Evolutionary conservation across 2,113 vertebrate genomes (phyloP), one percentile per base, ranked within the genome.

Genomic region (Bettongia penicillata): DNA sequence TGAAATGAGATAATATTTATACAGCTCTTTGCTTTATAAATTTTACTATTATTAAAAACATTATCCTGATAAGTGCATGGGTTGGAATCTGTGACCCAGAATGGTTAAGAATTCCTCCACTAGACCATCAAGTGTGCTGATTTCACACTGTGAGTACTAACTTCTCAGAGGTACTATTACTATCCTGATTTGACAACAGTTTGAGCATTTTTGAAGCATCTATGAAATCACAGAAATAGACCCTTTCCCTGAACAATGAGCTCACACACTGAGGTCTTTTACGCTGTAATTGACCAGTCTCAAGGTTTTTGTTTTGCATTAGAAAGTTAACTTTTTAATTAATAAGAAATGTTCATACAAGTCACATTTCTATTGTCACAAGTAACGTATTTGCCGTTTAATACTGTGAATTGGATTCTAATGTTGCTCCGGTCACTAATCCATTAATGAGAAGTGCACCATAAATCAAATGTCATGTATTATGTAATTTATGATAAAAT

Each of bases 281-380:
- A 28, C 48, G 52, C 14, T 31, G 48, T 55, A 92, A 91, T 90
- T 37, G 53, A 0, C 48, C 11, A 94, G 57, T 93, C 6, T 89
- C 19, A 51, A 55, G 8, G 52, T 90, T 93, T 94, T 91, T 89
- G 22, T n/a, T 92, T 96, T 90, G 28, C 68, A 8, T 22, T 93
- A 52, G 51, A 93, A 94, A 96, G 89, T 94, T 95, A 95, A 94
- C 49, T n/a, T 97, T 94, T 95, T 55, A 93, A 51, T 23, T 91
- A 93, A 93, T 49, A 96, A 91, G 53, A 95, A 90, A 93, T 50
- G 3, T 77, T 51, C 51, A 92, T 49, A 94, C 23, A 96, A 94
- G 52, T 52, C 94, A 8, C 51, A 61, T 95, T 92, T 93, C 57
- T 92, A 89, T 96, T 53, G n/a, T 84, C 50, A 43, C 61, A 37